Evolutionary conservation across 2,113 vertebrate genomes (phyloP).

Genomic region (Boulengerochromis microlepis): DNA sequence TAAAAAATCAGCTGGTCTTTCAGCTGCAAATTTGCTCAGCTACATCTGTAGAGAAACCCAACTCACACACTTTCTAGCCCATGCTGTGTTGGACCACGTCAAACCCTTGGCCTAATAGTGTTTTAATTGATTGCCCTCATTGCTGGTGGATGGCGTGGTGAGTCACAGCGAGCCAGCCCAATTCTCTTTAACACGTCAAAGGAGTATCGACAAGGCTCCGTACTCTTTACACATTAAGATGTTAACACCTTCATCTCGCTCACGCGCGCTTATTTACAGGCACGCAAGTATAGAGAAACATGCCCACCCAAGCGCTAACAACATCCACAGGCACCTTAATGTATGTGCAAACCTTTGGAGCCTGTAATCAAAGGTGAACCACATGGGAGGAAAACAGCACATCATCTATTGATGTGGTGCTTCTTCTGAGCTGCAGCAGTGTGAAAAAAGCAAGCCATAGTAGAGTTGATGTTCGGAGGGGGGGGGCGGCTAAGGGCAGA

Average conservation of each 20-base stretch:
- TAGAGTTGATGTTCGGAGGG: not conserved
- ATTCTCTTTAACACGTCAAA: slow-evolving; percentile 36
- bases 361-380: slow-evolving; percentile 13
- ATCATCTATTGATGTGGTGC: not conserved
- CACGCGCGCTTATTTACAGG: not conserved
- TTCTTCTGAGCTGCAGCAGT: not conserved
- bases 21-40: not conserved
- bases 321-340: not conserved
- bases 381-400: not conserved
- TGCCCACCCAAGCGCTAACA: not conserved
- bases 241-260: slow-evolving; percentile 4
- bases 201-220: slow-evolving; percentile 33
- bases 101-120: slow-evolving; percentile 36
- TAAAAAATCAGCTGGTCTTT: not conserved
- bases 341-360: not conserved
- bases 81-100: slow-evolving; percentile 9
- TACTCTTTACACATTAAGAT: slow-evolving; percentile 22
- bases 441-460: not conserved
- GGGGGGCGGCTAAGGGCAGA: not conserved
- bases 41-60: not conserved
- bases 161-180: slow-evolving; percentile 14
- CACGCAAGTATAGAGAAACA: not conserved
- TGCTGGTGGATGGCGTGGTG: slow-evolving; percentile 13
- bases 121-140: slow-evolving; percentile 59
- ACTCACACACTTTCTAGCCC: not conserved